Percentiles rank a stretch among this genome's conserved stretches.
Evolutionary conservation across 2,113 vertebrate species (phyloP).

Genomic region (Pseudopodoces humilis): DNA sequence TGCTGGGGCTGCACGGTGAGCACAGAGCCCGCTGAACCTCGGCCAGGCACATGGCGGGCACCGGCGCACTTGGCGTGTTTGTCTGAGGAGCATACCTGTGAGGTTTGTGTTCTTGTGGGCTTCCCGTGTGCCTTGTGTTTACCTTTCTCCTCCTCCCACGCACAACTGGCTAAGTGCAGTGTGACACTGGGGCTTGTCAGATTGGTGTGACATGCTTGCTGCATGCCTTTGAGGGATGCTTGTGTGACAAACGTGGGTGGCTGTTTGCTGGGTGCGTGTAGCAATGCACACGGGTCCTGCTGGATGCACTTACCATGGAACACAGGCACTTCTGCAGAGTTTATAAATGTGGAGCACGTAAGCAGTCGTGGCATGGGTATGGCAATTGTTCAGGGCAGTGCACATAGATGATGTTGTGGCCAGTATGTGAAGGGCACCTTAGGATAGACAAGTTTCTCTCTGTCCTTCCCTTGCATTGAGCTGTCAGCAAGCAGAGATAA

Average conservation of each 20-base stretch:
- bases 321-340: not conserved
- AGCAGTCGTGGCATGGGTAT: not conserved
- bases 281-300: not conserved
- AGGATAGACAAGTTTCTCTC: not conserved
- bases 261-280: not conserved
- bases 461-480: not conserved
- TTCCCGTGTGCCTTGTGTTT: not conserved
- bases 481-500: not conserved
- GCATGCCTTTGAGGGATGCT: not conserved
- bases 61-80: fast-evolving
- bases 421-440: not conserved
- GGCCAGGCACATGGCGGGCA: not conserved
- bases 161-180: not conserved
- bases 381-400: not conserved
- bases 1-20: not conserved
- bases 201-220: not conserved
- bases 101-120: not conserved
- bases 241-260: not conserved
- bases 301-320: fast-evolving
- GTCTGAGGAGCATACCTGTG: not conserved
- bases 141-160: not conserved
- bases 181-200: not conserved
- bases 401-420: not conserved
- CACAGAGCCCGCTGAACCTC: not conserved
- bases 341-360: not conserved